Evolutionary conservation across 2,797 vertebrate species (phyloP).

Genomic region (Acanthurus lineatus): DNA sequence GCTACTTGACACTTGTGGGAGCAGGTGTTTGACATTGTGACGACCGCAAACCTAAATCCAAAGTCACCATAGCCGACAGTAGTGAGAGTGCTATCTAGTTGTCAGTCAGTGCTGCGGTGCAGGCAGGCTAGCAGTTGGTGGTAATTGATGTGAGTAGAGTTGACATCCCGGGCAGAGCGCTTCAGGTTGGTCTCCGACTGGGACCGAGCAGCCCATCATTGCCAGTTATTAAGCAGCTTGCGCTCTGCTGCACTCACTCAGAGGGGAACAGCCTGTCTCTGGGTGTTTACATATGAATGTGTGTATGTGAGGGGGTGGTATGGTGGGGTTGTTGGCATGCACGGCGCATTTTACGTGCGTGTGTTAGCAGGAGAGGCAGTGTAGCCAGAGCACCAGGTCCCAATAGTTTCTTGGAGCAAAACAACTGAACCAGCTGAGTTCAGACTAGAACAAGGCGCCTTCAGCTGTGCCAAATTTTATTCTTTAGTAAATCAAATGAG

Average conservation of each 20-base stretch:
- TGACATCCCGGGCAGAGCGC: conserved; percentile 85
- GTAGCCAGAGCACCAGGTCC: conserved; percentile 2
- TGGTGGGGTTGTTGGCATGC: conserved; percentile 28
- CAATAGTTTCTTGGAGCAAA: conserved; percentile 39
- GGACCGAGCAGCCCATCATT: conserved; percentile 87
- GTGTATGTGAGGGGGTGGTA: conserved; percentile 46
- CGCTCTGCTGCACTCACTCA: conserved; percentile 78
- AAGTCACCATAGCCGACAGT: conserved; percentile 70
- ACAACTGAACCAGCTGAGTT: conserved; percentile 30
- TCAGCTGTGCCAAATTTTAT: conserved; percentile 19
- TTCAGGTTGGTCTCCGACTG: conserved; percentile 86
- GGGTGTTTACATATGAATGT: conserved; percentile 76
- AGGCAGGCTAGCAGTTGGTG: conserved; percentile 75
- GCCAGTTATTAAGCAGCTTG: conserved; percentile 86
- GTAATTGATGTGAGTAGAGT: conserved; percentile 87
- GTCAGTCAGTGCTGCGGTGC: conserved; percentile 74
- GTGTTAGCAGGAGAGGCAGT: conserved; percentile 5
- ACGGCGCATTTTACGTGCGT: conserved; percentile 1
- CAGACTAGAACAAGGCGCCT: conserved; percentile 14
- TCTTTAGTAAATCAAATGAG: conserved; percentile 27
- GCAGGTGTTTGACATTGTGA: conserved; percentile 74
- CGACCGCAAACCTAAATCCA: conserved; percentile 64
- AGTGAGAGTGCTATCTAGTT: conserved; percentile 70
- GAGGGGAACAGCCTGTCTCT: conserved; percentile 72
- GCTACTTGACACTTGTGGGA: conserved; percentile 69